Percentiles rank a stretch among this genome's conserved stretches.
Evolutionary conservation across 1,140 invertebrate species (phyloP).

Genomic region (Gonioctena quinquepunctata): DNA sequence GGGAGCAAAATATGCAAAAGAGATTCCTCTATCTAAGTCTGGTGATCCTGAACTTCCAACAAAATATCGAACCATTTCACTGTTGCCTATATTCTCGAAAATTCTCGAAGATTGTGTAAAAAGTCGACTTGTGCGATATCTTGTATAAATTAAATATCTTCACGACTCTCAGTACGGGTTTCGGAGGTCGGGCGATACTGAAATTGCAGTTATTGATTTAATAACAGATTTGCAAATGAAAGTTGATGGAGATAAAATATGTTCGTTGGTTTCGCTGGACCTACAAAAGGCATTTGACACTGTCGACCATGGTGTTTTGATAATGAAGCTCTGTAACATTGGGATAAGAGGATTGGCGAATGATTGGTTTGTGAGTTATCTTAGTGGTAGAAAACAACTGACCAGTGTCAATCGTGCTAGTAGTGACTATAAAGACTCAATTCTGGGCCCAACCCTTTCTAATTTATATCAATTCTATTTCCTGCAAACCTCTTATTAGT

Average conservation of each 20-base stretch:
- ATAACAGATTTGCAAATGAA: too few species aligned
- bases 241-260: background rate
- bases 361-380: too few species aligned
- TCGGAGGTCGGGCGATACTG: too few species aligned
- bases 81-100: too few species aligned
- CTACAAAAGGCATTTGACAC: too few species aligned
- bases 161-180: background rate
- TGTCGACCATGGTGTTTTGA: too few species aligned
- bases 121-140: background rate
- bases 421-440: background rate
- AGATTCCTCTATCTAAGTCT: background rate
- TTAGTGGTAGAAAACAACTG: too few species aligned
- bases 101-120: background rate
- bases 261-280: background rate
- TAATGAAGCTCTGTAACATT: too few species aligned
- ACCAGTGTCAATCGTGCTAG: too few species aligned
- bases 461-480: background rate
- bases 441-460: background rate
- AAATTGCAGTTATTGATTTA: too few species aligned
- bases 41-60: background rate
- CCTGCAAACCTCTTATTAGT: background rate
- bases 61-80: background rate
- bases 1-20: background rate
- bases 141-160: background rate
- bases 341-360: too few species aligned